Conservation (phyloP, 2,797 vertebrate species). For the Triplophysa bombifrons region DNA sequence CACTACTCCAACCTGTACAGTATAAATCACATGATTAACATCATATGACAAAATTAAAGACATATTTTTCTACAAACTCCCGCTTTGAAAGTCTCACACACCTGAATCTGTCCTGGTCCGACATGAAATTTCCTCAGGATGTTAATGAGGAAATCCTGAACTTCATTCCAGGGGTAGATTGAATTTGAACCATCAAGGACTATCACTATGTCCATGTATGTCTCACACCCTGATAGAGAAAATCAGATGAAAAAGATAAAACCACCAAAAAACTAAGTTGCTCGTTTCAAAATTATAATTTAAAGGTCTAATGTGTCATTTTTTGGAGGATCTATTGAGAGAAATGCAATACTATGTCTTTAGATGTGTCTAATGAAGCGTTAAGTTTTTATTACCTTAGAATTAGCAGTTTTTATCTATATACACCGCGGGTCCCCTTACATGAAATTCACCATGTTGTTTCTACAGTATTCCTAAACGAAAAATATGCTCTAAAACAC, state of each 20-base stretch:
- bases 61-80: background rate
- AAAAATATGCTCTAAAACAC: no score
- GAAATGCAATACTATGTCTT: no score
- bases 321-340: no score
- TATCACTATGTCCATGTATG: slow-evolving; percentile 98
- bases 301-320: no score
- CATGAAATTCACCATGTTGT: no score
- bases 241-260: slow-evolving; percentile 13
- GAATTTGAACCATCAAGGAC: slow-evolving; percentile 98
- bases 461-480: no score
- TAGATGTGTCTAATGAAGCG: no score
- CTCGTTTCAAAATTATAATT: no score
- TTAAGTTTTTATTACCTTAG: no score
- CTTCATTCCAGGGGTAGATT: slow-evolving; percentile 98
- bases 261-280: background rate
- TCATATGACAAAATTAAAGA: background rate
- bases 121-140: slow-evolving; percentile 97
- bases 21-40: background rate
- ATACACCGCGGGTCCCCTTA: no score
- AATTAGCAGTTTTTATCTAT: no score
- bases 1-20: slow-evolving; percentile 86
- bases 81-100: slow-evolving; percentile 61
- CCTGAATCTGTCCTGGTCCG: slow-evolving; percentile 97
- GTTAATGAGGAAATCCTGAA: slow-evolving; percentile 97
- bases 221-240: slow-evolving; percentile 87